These are phyloP conservation scores for Eudasyphora cyanicolor DNA, from an alignment of 2,888 invertebrate species.

Conservation along the genomic window DNA sequence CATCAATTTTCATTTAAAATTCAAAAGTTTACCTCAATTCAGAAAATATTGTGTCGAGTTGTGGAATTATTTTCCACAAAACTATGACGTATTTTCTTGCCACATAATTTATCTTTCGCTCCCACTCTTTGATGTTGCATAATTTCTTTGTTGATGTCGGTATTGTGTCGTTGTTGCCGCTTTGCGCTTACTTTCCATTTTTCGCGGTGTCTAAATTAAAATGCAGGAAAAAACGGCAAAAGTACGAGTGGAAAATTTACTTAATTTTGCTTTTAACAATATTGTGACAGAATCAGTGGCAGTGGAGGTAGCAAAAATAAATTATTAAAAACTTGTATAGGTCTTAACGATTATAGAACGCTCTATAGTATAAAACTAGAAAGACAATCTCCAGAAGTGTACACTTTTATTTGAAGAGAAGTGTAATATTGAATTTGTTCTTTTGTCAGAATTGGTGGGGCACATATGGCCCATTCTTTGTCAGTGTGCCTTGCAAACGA, in stretches of 20 bases:
- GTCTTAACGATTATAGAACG: too few species aligned
- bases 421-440: too few species aligned
- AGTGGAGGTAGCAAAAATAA: neutral
- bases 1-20: neutral
- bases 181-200: neutral
- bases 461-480: too few species aligned
- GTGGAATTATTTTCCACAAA: neutral
- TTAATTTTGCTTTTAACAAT: constrained; percentile 63
- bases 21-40: neutral
- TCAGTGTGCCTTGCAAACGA: too few species aligned
- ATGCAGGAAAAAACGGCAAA: constrained; percentile 48
- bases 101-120: constrained; percentile 33
- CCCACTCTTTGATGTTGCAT: constrained; percentile 8
- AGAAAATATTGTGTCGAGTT: neutral
- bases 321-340: too few species aligned
- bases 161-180: neutral
- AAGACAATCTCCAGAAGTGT: too few species aligned
- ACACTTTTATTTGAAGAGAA: too few species aligned
- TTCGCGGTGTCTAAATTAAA: constrained; percentile 44
- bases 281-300: constrained; percentile 36
- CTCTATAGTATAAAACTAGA: too few species aligned
- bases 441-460: too few species aligned
- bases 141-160: constrained; percentile 11
- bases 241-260: constrained; percentile 57
- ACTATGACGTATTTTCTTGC: neutral